Evolutionary conservation across 2,797 vertebrate genomes (phyloP).

Genomic region (Lagocephalus sceleratus): DNA sequence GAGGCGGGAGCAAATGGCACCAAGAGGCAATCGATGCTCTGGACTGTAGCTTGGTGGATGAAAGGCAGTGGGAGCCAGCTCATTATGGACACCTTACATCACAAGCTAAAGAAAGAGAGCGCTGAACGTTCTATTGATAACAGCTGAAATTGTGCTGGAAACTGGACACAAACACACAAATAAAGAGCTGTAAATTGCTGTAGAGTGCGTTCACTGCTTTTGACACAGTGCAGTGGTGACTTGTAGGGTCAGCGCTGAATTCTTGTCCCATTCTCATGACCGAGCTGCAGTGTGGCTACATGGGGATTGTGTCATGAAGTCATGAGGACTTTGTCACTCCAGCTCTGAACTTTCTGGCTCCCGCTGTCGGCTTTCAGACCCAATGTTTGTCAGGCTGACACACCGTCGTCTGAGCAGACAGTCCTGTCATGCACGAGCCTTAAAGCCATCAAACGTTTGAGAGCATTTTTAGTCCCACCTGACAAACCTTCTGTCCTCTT

Average conservation of each 20-base stretch:
- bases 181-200: background rate
- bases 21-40: conserved; percentile 61
- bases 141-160: background rate
- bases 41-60: conserved; percentile 41
- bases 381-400: conserved; percentile 35
- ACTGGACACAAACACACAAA: no score
- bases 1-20: conserved; percentile 52
- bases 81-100: conserved; percentile 49
- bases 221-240: conserved; percentile 9
- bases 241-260: conserved; percentile 1
- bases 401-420: conserved; percentile 26
- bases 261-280: conserved; percentile 10
- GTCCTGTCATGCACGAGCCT: background rate
- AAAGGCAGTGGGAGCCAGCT: conserved; percentile 38
- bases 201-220: conserved; percentile 1
- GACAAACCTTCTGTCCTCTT: no score
- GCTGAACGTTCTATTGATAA: background rate
- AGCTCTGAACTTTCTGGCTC: conserved; percentile 12
- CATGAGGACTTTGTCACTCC: conserved; percentile 12
- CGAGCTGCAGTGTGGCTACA: conserved; percentile 10
- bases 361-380: conserved; percentile 17
- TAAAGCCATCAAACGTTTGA: no score
- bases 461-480: no score
- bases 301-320: background rate
- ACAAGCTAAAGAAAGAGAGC: conserved; percentile 11